Conservation (phyloP, 2,888 invertebrate genomes). For the Cheilosia grossa region DNA sequence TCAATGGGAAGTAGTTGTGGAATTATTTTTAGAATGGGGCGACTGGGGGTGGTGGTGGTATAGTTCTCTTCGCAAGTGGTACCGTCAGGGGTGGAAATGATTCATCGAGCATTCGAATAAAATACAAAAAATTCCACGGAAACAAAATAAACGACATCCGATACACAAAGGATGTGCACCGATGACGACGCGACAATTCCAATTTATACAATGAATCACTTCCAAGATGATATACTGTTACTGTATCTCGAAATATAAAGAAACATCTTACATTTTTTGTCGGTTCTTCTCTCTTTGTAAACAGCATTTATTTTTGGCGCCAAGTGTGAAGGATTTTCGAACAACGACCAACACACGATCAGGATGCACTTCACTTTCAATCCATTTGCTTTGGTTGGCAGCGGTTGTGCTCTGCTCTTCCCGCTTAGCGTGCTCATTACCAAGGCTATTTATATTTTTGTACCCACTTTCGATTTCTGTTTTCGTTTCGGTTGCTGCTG, state of each 20-base stretch:
- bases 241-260: constrained; percentile 17
- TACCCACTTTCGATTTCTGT: constrained; percentile 43
- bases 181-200: neutral
- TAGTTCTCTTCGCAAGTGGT: neutral
- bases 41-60: neutral
- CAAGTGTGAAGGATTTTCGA: constrained; percentile 62
- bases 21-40: constrained; percentile 24
- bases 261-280: constrained; percentile 21
- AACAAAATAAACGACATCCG: constrained; percentile 28
- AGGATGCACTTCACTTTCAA: constrained; percentile 69
- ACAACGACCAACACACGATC: constrained; percentile 29
- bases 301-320: constrained; percentile 40
- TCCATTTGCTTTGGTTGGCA: constrained; percentile 20
- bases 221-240: constrained; percentile 12
- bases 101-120: constrained; percentile 18
- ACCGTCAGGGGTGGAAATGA: constrained; percentile 17
- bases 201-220: constrained; percentile 44
- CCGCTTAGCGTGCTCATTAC: constrained; percentile 31
- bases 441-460: constrained; percentile 63
- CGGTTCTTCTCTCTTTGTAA: constrained; percentile 4
- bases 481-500: constrained; percentile 7
- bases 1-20: constrained; percentile 28
- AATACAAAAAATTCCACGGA: neutral
- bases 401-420: neutral
- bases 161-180: constrained; percentile 30